Base-by-base conservation (phyloP, 1,140 invertebrate species). In the Drosophila persimilis region DNA sequence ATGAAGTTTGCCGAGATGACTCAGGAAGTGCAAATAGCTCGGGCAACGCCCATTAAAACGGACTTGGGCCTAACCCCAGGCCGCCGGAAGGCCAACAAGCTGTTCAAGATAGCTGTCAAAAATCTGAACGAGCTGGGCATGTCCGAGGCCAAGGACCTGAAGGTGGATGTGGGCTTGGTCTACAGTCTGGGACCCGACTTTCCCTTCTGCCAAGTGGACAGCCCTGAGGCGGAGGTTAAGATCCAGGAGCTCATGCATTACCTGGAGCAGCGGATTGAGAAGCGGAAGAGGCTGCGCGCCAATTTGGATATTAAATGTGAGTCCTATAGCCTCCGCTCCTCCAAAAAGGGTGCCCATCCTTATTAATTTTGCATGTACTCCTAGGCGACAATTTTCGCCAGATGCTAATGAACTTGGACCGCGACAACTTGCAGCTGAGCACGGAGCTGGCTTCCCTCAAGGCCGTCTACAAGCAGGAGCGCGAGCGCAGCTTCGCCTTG, bases 1-100 rank as follows among this genome's bases (percentile, higher is more conserved):
- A 96, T 99, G 96, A 96, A 96, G 85, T 99, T 99, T 92, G 98
- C 98, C 11, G 98, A 99, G 93, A 95, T 97, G 92, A 96, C 97
- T 1, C 97, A 98, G 91, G 97, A 99, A 92, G 96, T 99, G 7
- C 95, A 98, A 92, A 94, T 98, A 13, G 92, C 95, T 1, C 94
- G 95, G 55, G 94, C 95, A 29, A 93, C 92, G 24, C 90, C 92
- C 44, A 90, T 92, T 51, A 94, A 94, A 91, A 66, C 80, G 6
- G 92, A 94, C 85, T 63, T 95, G 44, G 94, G 95, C 48, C 94
- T 96, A 11, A 95, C 94, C 5, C 95, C 96, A 45, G 96, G 96
- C 11, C 93, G 96, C 26, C 93, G 96, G 69, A 95, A 96, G 88
- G 95, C 95, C 6, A 96, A 97, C 81, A 94, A 96, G 85, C 93